Evolutionary conservation across 2,888 invertebrate species (phyloP), one percentile per base, ranked within the genome.

Genomic region (Polydrusus pterygomalis): DNA sequence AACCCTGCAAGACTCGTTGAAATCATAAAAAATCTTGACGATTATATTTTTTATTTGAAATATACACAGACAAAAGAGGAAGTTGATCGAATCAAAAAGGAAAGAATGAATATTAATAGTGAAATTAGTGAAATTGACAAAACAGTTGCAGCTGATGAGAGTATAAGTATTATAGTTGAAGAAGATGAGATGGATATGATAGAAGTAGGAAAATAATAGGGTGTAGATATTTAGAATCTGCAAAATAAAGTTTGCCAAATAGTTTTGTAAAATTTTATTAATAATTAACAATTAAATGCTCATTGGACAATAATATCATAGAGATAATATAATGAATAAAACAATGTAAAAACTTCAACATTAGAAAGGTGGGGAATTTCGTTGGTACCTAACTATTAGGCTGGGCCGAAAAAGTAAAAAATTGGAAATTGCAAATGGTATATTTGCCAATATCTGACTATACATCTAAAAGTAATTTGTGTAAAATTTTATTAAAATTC

Each of bases 31-130:
- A 77, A 77, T 54, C 51, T 77, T 11, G 74, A 77, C 49, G 77
- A 77, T 68, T 77, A 67, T 60, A 70, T 77, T 51, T 77, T 64
- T 47, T 77, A 77, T 54, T 67, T 77, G 45, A 77, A 77, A 56
- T 77, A 74, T 18, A 74, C 62, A 9, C 54, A 54, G 20, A 43
- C 75, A 13, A 70, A 65, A 13, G 51, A 49, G 38, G 68, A 68
- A 58, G 47, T 56, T 15, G 58, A 58, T 5, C 30, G 6, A 15
- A 43, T 69, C 0, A 69, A 58, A 45, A 20, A 56, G 18, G 62
- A 60, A 38, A 43, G 60, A 54, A 34, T 18, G 11, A 43, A 45
- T 18, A 51, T 25, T 64, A 64, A 45, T 30, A 17, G 40, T 43
- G 38, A 73, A 13, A 17, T 67, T 30, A 17, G 40, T 43, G 38